Evolutionary conservation across 2,888 invertebrate species (phyloP).

Genomic region (Eupithecia exiguata): DNA sequence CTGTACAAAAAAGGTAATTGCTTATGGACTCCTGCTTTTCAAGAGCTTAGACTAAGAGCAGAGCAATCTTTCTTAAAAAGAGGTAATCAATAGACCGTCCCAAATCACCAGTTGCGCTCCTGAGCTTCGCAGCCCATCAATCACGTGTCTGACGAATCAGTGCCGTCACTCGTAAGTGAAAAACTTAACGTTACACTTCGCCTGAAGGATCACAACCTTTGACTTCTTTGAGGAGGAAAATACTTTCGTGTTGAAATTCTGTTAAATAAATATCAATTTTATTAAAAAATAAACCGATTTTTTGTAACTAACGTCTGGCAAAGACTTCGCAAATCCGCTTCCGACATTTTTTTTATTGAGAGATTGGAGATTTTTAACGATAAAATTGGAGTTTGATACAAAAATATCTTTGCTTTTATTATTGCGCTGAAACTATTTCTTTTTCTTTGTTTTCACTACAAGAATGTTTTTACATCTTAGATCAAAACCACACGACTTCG

Average conservation of each 20-base stretch:
- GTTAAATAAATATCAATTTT: neutral
- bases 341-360: neutral
- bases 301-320: neutral
- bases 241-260: neutral
- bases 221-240: slow-evolving; percentile 4
- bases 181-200: slow-evolving; percentile 14
- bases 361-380: too few species aligned
- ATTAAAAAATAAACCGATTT: neutral
- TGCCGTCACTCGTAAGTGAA: slow-evolving; percentile 25
- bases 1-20: neutral
- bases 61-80: neutral
- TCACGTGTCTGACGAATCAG: slow-evolving; percentile 41
- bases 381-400: neutral
- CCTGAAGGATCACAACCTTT: slow-evolving; percentile 6
- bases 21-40: neutral
- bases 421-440: too few species aligned
- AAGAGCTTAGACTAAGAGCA: neutral
- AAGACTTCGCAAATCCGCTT: neutral
- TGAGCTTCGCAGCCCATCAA: slow-evolving; percentile 34
- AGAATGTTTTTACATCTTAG: too few species aligned
- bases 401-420: too few species aligned
- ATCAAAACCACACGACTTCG: too few species aligned
- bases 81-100: neutral
- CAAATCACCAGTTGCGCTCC: slow-evolving; percentile 43
- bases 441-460: too few species aligned